Conservation (phyloP, 2,113 vertebrate genomes). For the Pungitius pungitius region DNA sequence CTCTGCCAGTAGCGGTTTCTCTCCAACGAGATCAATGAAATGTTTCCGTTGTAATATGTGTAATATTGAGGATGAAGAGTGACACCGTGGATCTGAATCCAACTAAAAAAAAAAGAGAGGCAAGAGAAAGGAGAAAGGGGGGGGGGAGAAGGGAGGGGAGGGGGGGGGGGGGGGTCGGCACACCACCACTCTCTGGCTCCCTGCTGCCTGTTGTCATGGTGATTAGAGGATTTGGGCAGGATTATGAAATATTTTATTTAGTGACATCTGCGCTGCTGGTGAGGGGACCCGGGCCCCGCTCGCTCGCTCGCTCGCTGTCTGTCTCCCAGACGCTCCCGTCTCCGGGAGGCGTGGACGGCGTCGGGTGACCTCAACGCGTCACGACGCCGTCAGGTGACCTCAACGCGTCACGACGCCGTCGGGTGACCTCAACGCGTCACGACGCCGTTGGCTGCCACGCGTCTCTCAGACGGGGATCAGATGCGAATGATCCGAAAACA, state of each 20-base stretch:
- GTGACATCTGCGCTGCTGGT: constrained; percentile 80
- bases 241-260: constrained; percentile 85
- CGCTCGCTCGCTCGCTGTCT: constrained; percentile 42
- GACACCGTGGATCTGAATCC: constrained; percentile 34
- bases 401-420: too few species aligned
- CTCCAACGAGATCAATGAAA: not conserved
- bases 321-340: constrained; percentile 43
- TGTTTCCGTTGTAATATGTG: not conserved
- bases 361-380: too few species aligned
- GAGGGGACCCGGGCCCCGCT: constrained; percentile 65
- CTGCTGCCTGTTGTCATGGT: constrained; percentile 85
- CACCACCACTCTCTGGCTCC: constrained; percentile 71
- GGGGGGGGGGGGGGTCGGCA: constrained; percentile 55
- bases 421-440: too few species aligned
- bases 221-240: constrained; percentile 84
- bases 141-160: too few species aligned
- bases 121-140: constrained; percentile 9
- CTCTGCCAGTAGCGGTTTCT: not conserved
- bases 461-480: constrained; percentile 13
- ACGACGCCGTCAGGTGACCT: too few species aligned
- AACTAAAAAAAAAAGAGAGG: constrained; percentile 17
- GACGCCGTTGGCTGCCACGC: too few species aligned
- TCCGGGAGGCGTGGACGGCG: constrained; percentile 32
- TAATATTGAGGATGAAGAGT: constrained; percentile 12
- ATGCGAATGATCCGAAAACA: not conserved